Base-by-base conservation (phyloP, 1,140 invertebrate species). In the Polyergus mexicanus region DNA sequence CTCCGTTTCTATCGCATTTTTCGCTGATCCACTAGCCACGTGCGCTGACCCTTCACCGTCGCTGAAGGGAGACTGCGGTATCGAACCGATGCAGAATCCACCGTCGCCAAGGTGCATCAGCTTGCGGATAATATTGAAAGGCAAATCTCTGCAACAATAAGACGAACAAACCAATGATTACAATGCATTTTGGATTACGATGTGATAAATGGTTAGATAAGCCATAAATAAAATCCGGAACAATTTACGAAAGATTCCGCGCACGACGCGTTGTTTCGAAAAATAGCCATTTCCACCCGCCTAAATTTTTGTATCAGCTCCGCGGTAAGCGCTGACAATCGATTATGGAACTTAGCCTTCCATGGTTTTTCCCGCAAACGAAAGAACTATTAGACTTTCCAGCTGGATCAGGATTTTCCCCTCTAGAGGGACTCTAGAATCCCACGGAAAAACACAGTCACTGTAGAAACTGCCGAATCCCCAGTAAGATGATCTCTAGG, bases 401-500 rank as follows among this genome's bases (percentile, higher is more conserved):
- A 38, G 25, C 22, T 51, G 77, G 71, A 84, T 71, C 51, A 54
- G 47, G 3, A 44, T 10, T 51, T 84, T 3, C 7, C 60, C 56
- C 16, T n/a, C 16, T 16, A 19, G n/a, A n/a, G n/a, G n/a, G n/a
- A n/a, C n/a, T 19, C 44, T 69, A 32, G 84, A 69, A 38, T 86
- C 72, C 76, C 63, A 86, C 77, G 58, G 76, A 86, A 88, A 89
- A 88, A 89, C 83, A 89, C 74, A 83, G 58, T 25, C 65, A 7
- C 63, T 32, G 41, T 54, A 11, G 81, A 88, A 90, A 66, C 86
- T 84, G 58, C 32, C 77, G 28, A 88, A 84, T 81, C 84, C 60
- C 62, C 35, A 62, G 69, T 60, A 63, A 56, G 47, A 32, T 72
- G 71, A 76, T 25, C 41, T 38, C 58, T 13, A 8, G 54, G 56